A percentile compares a stretch with the other conserved stretches of the same genome.
Conservation (phyloP, 1,140 invertebrate genomes). For the Temnothorax longispinosus region DNA sequence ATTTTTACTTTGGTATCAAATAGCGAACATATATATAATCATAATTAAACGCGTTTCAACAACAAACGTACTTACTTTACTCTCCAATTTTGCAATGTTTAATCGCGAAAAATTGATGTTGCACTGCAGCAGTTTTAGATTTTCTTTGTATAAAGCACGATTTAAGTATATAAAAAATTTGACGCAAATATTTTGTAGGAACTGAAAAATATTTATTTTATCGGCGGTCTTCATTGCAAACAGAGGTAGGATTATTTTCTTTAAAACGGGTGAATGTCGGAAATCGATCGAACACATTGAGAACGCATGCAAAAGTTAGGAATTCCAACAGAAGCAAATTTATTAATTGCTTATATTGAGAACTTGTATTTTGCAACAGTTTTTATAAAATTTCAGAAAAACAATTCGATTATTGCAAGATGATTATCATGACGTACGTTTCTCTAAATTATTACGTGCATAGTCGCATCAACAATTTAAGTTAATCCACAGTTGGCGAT, state of each 20-base stretch:
- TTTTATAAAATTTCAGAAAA: neutral
- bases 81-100: neutral
- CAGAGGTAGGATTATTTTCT: slow-evolving; percentile 13
- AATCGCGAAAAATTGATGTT: slow-evolving; percentile 6
- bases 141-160: neutral
- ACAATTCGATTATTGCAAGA: neutral
- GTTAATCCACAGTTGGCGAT: neutral
- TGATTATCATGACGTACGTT: neutral
- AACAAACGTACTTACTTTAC: neutral
- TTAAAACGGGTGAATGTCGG: neutral
- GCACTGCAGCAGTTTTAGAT: neutral
- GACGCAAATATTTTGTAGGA: no score
- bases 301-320: neutral
- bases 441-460: slow-evolving; percentile 12
- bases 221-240: neutral
- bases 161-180: slow-evolving; percentile 10
- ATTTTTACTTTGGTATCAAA: neutral
- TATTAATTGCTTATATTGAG: neutral
- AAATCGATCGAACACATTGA: neutral
- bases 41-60: neutral
- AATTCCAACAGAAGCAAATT: neutral
- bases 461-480: neutral
- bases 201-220: slow-evolving; percentile 15
- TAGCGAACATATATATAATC: neutral
- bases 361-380: neutral